Evolutionary conservation across 2,113 vertebrate genomes (phyloP).

Genomic region (Onychostruthus taczanowskii): DNA sequence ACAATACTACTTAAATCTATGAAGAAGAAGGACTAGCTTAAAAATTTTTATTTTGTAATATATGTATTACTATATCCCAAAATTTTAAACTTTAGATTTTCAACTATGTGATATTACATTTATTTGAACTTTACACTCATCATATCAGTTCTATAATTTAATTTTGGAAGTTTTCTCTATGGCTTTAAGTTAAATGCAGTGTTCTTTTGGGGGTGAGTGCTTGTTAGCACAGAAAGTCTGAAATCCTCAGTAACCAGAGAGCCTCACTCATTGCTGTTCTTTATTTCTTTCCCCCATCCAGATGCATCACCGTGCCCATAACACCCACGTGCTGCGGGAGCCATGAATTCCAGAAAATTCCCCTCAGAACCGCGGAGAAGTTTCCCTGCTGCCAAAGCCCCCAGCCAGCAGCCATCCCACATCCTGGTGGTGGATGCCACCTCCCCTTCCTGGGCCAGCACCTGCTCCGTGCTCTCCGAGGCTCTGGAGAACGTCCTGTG

Average conservation of each 20-base stretch:
- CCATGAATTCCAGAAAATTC: conserved; percentile 53
- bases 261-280: not conserved
- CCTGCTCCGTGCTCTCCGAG: conserved; percentile 77
- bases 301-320: not conserved
- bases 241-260: not conserved
- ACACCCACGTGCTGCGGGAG: not conserved
- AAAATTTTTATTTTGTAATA: too few species aligned
- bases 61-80: too few species aligned
- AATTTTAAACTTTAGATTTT: too few species aligned
- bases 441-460: conserved; percentile 82
- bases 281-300: not conserved
- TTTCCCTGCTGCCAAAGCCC: not conserved
- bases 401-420: conserved; percentile 74
- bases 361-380: not conserved
- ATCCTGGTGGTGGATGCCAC: conserved; percentile 84
- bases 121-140: not conserved
- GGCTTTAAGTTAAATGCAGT: not conserved
- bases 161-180: not conserved
- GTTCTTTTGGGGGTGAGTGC: not conserved
- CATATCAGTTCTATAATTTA: not conserved
- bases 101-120: not conserved
- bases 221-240: not conserved
- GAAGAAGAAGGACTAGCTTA: too few species aligned
- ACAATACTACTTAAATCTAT: too few species aligned
- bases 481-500: conserved; percentile 88